Percentiles rank a stretch among this genome's conserved stretches.
These are phyloP conservation scores for Drosophila demipolita DNA, from an alignment of 2,888 invertebrate genomes.

Conservation along the genomic window DNA sequence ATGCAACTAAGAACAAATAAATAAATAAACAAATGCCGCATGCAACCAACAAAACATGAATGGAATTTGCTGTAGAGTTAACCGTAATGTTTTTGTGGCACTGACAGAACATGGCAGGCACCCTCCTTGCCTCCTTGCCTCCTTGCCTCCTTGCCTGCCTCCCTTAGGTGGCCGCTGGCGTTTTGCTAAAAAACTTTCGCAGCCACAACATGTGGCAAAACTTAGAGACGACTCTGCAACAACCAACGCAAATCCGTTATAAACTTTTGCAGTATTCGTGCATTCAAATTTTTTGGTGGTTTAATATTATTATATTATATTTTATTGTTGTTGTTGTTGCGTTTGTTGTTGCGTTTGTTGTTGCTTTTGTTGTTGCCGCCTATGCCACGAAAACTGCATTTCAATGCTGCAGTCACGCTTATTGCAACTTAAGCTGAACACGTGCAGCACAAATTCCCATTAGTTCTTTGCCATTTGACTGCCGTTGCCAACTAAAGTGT, in stretches of 20 bases:
- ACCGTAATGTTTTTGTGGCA: constrained; percentile 49
- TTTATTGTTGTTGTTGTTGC: constrained; percentile 2
- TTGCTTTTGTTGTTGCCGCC: constrained; percentile 30
- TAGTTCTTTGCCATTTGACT: constrained; percentile 65
- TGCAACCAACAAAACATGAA: constrained; percentile 27
- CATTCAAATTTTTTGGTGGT: constrained; percentile 52
- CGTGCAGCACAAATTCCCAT: constrained; percentile 78
- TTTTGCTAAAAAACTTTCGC: constrained; percentile 48
- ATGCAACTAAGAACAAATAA: constrained; percentile 12
- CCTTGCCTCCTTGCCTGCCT: not conserved
- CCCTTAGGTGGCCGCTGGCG: constrained; percentile 1
- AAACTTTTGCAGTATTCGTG: constrained; percentile 34
- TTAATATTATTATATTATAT: not conserved
- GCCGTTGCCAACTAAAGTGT: constrained; percentile 9
- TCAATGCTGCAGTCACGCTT: constrained; percentile 59
- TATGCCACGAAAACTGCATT: constrained; percentile 53
- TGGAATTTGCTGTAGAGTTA: constrained; percentile 42
- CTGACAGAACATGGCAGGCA: not conserved
- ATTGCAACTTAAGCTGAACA: constrained; percentile 69
- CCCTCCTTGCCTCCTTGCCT: not conserved
- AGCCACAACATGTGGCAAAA: constrained; percentile 69
- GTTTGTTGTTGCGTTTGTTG: constrained; percentile 1
- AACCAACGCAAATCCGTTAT: constrained; percentile 3
- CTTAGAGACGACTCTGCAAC: constrained; percentile 42
- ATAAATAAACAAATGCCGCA: constrained; percentile 53